These are phyloP conservation scores for Volucella zonaria DNA, from an alignment of 2,888 invertebrate genomes.

Conservation along the genomic window DNA sequence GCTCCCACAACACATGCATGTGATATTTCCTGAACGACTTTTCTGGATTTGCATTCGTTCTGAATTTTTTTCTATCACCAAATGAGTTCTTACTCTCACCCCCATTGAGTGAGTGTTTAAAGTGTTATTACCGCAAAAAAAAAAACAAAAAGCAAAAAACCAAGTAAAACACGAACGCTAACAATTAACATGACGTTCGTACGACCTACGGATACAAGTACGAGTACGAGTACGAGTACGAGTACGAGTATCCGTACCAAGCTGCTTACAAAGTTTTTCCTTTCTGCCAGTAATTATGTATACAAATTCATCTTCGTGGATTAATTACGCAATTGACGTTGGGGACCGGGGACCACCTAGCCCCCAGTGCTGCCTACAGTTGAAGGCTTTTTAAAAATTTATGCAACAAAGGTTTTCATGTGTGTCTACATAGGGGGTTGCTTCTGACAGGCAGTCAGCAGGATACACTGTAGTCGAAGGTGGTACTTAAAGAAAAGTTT, in stretches of 20 bases:
- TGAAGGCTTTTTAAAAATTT: slow-evolving; percentile 56
- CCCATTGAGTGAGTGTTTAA: slow-evolving; percentile 64
- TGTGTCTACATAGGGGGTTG: slow-evolving; percentile 1
- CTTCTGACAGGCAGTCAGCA: slow-evolving; percentile 19
- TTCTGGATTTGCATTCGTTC: slow-evolving; percentile 64
- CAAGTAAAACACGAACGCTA: slow-evolving; percentile 61
- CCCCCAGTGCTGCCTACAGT: not conserved
- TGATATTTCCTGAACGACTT: slow-evolving; percentile 53
- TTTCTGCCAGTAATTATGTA: slow-evolving; percentile 52
- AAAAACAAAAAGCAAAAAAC: slow-evolving; percentile 4
- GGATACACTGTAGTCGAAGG: not conserved
- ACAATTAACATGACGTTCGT: slow-evolving; percentile 30
- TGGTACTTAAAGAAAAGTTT: slow-evolving; percentile 23
- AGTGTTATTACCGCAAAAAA: slow-evolving; percentile 61
- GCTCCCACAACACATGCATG: slow-evolving; percentile 8
- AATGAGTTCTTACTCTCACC: slow-evolving; percentile 3
- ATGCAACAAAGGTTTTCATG: slow-evolving; percentile 47
- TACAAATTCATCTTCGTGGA: slow-evolving; percentile 59
- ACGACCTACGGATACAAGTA: slow-evolving; percentile 28
- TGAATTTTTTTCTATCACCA: slow-evolving; percentile 39
- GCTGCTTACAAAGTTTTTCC: not conserved
- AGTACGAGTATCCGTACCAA: too few relatives aligned
- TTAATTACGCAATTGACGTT: slow-evolving; percentile 65
- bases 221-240: too few relatives aligned
- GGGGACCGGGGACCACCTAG: slow-evolving; percentile 19